Conservation (phyloP, 1,140 invertebrate genomes). For the Lasioglossum albipes region DNA sequence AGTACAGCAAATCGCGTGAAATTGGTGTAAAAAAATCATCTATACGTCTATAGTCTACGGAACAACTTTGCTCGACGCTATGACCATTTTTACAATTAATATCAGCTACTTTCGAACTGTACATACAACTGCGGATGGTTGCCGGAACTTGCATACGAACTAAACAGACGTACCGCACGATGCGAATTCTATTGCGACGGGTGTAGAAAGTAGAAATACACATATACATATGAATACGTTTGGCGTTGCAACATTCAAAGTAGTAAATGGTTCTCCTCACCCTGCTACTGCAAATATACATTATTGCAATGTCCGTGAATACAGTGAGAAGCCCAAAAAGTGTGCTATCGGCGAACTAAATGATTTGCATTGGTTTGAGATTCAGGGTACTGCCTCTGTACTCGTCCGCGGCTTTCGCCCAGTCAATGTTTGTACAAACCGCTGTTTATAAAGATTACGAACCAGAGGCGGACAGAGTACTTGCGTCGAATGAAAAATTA, state of each 20-base stretch:
- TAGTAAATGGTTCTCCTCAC: background rate
- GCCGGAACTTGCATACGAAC: slow-evolving; percentile 24
- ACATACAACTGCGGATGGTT: background rate
- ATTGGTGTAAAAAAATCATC: background rate
- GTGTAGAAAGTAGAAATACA: slow-evolving; percentile 3
- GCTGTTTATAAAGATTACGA: too few relatives aligned
- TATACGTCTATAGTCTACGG: too few relatives aligned
- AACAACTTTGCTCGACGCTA: too few relatives aligned
- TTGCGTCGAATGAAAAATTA: too few relatives aligned
- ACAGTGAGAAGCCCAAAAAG: background rate
- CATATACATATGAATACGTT: background rate
- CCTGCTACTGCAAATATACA: background rate
- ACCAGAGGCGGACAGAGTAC: too few relatives aligned
- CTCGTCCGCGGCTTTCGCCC: background rate
- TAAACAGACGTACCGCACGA: slow-evolving; percentile 10
- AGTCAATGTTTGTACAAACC: too few relatives aligned
- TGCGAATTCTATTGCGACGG: background rate
- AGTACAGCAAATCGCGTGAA: too few relatives aligned
- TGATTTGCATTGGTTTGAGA: background rate
- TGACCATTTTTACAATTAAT: background rate
- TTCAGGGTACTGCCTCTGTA: background rate
- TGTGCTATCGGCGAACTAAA: background rate
- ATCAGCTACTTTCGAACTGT: slow-evolving; percentile 8
- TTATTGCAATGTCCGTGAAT: slow-evolving; percentile 13
- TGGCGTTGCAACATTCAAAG: slow-evolving; percentile 21